Evolutionary conservation across 37 sponge, comb jelly and placozoan species (phyloP), one percentile per base, ranked within the genome.

Genomic region (Tethya wilhelma): DNA sequence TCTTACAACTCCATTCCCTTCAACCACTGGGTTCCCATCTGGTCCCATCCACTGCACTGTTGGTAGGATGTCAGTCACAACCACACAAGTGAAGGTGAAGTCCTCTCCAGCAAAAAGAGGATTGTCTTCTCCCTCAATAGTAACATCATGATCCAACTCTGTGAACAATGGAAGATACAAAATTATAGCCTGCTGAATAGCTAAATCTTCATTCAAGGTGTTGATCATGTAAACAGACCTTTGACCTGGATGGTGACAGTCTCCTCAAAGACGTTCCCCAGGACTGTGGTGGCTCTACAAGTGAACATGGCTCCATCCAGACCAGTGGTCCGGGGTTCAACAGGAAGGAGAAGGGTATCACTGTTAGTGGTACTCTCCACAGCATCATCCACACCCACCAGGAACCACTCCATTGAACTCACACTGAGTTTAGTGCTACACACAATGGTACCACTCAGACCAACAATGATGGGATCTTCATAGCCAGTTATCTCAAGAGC

Each of bases 261-360:
- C 37, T 75, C 41, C 25, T 59, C 62, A 20, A 22, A 53, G 17
- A 8, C 2, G 2, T 58, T 36, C 9, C 75, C 75, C 12, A 20
- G 26, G 5, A 34, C 56, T 22, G 29, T n/a, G 8, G 40, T 38
- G 11, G 39, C 75, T 75, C 41, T 57, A 62, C 75, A 75, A 22
- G 40, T 59, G 41, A 59, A 59, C 42, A 58, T 58, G 25, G 75
- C 62, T 4, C 75, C 75, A 58, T 75, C 40, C 41, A 75, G 60
- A 22, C 75, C 75, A 34, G 7, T 39, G 26, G 1, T 38, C 2
- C 36, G 42, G 9, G 43, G 60, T 3, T n/a, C n/a, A n/a, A n/a
- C n/a, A n/a, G n/a, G n/a, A n/a, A n/a, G n/a, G n/a, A 6, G 4
- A 6, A 67, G 67, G 20, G 67, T 67, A 6, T 17, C 11, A 8